Conservation (phyloP, 2,797 vertebrate species). For the Myotis myotis region DNA sequence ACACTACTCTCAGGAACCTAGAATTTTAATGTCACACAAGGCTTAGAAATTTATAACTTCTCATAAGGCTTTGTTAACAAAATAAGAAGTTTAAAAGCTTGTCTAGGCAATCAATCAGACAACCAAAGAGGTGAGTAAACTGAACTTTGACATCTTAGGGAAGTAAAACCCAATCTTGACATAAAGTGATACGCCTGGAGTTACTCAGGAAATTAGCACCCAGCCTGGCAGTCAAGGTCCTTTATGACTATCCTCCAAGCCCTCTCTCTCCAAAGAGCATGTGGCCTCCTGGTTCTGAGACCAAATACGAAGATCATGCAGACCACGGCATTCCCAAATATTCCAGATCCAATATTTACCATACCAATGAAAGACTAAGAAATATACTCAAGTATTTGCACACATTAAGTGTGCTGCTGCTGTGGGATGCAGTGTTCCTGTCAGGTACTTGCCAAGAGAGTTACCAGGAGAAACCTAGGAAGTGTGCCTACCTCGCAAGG, state of each 20-base stretch:
- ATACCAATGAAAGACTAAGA: constrained; percentile 54
- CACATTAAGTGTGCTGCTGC: not conserved
- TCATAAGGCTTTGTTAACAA: constrained; percentile 51
- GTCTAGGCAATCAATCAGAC: constrained; percentile 16
- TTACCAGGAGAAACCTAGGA: constrained; percentile 11
- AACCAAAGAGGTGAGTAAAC: constrained; percentile 21
- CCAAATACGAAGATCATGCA: constrained; percentile 54
- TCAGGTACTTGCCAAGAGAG: not conserved
- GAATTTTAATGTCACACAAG: not conserved
- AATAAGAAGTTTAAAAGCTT: constrained; percentile 52
- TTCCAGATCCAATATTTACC: constrained; percentile 66
- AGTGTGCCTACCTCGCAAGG: not conserved
- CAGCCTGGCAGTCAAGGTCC: constrained; percentile 15
- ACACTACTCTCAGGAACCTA: not conserved
- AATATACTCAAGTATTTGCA: constrained; percentile 66
- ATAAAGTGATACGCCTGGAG: constrained; percentile 34
- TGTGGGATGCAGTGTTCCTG: not conserved
- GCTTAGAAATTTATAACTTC: not conserved
- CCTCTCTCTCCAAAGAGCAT: constrained; percentile 23
- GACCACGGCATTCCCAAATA: constrained; percentile 33
- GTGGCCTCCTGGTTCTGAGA: constrained; percentile 51
- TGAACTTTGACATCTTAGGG: constrained; percentile 13
- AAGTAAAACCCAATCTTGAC: constrained; percentile 42
- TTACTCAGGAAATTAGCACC: constrained; percentile 49
- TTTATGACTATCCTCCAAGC: not conserved